Evolutionary conservation across 2,113 vertebrate genomes (phyloP).

Genomic region (Philantomba maxwellii): DNA sequence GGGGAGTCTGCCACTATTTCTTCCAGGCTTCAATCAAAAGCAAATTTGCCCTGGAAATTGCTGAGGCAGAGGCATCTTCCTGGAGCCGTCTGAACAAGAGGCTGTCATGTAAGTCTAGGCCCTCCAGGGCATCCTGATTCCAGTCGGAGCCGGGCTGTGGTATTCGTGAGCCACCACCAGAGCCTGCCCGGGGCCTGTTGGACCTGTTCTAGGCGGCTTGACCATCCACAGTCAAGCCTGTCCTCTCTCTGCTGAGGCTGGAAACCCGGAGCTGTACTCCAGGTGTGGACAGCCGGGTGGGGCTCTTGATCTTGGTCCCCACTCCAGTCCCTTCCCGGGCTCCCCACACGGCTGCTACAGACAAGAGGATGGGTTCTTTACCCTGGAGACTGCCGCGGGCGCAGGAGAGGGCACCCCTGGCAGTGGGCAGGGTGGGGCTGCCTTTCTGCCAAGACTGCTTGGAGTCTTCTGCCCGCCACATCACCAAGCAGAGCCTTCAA

Average conservation of each 20-base stretch:
- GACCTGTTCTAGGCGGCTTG: neutral
- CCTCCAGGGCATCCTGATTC: neutral
- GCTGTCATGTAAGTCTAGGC: neutral
- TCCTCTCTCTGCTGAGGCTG: neutral
- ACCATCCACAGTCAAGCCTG: neutral
- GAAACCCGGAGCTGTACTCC: neutral
- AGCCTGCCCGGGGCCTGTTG: rapidly evolving
- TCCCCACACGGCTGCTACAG: neutral
- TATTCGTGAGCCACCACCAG: rapidly evolving
- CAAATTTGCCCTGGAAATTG: conserved; percentile 32
- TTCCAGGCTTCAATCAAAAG: conserved; percentile 30
- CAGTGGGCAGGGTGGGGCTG: neutral
- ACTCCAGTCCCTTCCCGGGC: neutral
- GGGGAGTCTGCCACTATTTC: conserved; percentile 28
- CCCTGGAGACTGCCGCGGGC: rapidly evolving
- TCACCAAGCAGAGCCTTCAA: neutral
- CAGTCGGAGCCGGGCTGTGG: neutral
- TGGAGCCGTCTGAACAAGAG: neutral
- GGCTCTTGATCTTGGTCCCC: neutral
- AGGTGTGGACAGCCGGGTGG: neutral
- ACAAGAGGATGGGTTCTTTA: neutral
- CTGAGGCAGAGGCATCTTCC: conserved; percentile 12
- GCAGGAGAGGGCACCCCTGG: rapidly evolving
- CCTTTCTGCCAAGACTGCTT: neutral
- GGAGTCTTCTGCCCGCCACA: neutral